phyloP scores from a whole-genome alignment of 1,140 invertebrate species.

The Drosophila sulfurigaster region DNA sequence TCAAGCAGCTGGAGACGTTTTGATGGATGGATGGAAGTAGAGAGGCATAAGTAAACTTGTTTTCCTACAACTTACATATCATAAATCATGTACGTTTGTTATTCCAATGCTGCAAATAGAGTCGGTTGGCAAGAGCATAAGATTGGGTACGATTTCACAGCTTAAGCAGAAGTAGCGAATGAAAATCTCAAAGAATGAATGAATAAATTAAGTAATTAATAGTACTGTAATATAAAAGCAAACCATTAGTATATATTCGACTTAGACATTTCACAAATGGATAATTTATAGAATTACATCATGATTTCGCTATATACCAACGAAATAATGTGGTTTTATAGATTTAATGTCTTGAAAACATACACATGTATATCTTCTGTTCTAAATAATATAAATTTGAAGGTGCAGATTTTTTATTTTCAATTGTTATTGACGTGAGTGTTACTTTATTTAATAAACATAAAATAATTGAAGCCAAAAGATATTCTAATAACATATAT shows the following conservation, averaged over 20 bases:
- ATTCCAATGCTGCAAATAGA: neutral
- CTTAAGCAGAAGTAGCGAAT: neutral
- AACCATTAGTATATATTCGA: too few species aligned
- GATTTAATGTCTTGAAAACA: too few species aligned
- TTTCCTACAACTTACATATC: conserved; percentile 48
- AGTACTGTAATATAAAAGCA: neutral
- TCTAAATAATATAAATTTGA: too few species aligned
- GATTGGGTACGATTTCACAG: neutral
- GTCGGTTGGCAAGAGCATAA: neutral
- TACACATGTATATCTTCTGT: too few species aligned
- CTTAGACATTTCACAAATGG: neutral
- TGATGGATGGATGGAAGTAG: conserved; percentile 56
- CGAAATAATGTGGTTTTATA: too few species aligned
- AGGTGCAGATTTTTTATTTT: too few species aligned
- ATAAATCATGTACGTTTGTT: conserved; percentile 57
- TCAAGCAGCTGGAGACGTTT: conserved; percentile 51
- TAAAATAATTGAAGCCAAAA: too few species aligned
- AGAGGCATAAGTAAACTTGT: conserved; percentile 49
- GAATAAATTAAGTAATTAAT: neutral
- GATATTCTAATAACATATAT: too few species aligned
- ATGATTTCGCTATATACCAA: too few species aligned
- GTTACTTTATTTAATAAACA: too few species aligned
- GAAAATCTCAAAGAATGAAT: neutral
- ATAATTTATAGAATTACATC: too few species aligned
- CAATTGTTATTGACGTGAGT: too few species aligned